Evolutionary conservation across 2,888 invertebrate species (phyloP), one percentile per base, ranked within the genome.

Genomic region (Synergus gifuensis): DNA sequence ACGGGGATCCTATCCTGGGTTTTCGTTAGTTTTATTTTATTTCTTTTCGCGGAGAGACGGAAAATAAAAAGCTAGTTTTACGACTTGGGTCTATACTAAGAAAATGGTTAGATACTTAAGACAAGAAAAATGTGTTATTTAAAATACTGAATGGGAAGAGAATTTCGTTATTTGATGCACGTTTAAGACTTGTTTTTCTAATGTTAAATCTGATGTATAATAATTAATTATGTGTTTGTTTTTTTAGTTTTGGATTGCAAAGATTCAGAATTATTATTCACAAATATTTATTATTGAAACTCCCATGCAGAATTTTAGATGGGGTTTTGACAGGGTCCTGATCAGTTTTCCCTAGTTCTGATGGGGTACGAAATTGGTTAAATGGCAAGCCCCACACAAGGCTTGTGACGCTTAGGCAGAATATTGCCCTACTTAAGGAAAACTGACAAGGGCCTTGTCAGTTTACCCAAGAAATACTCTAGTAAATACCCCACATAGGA

Each of bases 1-100:
- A 73, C 54, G 69, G 49, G 69, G 49, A 49, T 73, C 69, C 46
- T n/a, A 49, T 73, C 36, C 60, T 60, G 22, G 49, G 14, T n/a
- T 73, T 49, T 49, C 36, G 28, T 73, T 73, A 49, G 22, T 73
- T 46, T 67, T 73, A 73, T 73, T 46, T 67, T 73, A 73, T 73
- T 73, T 73, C 49, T 49, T 73, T 73, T 73, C 54, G 69, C 69
- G 22, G 49, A 54, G 69, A 28, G 36, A 73, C 69, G 69, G 69
- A 54, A 73, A 73, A 73, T 73, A 73, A 73, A 73, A 69, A 73
- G 36, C 36, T 36, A 36, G 28, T 36, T 73, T 73, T 73, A 73
- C 46, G 69, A 73, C 69, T 73, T 36, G 49, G 54, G 49, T 11
- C 28, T 2, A 46, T 67, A 67, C 28, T n/a, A 9, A 54, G 69